Evolutionary conservation across 2,113 vertebrate genomes (phyloP).

Genomic region (Scatophagus argus): DNA sequence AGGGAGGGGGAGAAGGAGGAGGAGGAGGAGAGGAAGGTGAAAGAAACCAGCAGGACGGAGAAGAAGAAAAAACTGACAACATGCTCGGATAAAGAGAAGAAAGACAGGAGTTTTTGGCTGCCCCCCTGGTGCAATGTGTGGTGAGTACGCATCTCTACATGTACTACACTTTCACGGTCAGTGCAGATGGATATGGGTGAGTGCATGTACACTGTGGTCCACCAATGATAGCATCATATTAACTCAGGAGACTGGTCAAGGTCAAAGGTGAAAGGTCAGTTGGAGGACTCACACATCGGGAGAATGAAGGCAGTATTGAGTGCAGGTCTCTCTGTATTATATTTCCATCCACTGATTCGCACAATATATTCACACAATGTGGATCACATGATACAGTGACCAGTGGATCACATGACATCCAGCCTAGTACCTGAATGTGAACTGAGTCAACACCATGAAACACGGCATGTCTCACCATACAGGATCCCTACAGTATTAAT

Average conservation of each 20-base stretch:
- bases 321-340: conserved; percentile 19
- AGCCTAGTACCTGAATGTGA: conserved; percentile 30
- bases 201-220: neutral
- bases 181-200: conserved; percentile 16
- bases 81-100: conserved; percentile 74
- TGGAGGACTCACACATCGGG: conserved; percentile 14
- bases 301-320: conserved; percentile 6
- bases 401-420: conserved; percentile 51
- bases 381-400: conserved; percentile 47
- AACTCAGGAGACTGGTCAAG: conserved; percentile 42
- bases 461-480: neutral
- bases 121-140: conserved; percentile 83
- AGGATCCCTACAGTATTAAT: neutral
- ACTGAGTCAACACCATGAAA: neutral
- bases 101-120: conserved; percentile 67
- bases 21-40: conserved; percentile 55
- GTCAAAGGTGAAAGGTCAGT: conserved; percentile 55
- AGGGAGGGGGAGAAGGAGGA: conserved; percentile 67
- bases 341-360: conserved; percentile 33
- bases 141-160: conserved; percentile 72
- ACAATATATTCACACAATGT: conserved; percentile 32
- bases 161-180: neutral
- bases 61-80: conserved; percentile 64
- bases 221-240: conserved; percentile 28
- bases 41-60: conserved; percentile 57